Evolutionary conservation across 2,797 vertebrate species (phyloP), one percentile per base, ranked within the genome.

Genomic region (Cuculus canorus): DNA sequence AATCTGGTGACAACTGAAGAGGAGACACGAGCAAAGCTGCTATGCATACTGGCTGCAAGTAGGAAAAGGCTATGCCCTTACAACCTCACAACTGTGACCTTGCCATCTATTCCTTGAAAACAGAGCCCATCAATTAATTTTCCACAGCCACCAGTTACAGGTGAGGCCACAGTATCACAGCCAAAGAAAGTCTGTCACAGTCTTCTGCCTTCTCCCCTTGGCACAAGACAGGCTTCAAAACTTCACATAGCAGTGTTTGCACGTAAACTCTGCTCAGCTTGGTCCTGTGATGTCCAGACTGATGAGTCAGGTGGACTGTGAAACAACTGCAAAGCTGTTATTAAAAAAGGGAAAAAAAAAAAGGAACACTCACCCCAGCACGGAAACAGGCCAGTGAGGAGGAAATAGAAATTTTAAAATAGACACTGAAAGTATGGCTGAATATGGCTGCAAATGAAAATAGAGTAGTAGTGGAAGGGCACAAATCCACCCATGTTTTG

Each of bases 371-470:
- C 11, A 87, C 7, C 41, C 60, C 52, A 92, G 82, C 43, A 82
- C 0, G 0, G 75, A 87, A 93, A 80, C 47, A 91, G 83, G 27
- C 25, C 45, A 35, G 39, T 47, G 25, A 22, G 47, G 53, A 80
- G 68, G 71, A 91, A 95, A 79, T 43, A 28, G 12, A 76, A 47
- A 64, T 77, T 93, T 92, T 84, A 89, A 95, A 39, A 84, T 7
- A 93, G 80, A 70, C 69, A 53, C 10, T 11, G 24, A 52, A 77
- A 77, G 56, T 70, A 63, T 80, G 76, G 75, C 82, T 82, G 88
- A 91, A 70, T 64, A 87, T 82, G 69, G 65, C 69, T 91, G 69
- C 70, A 92, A 85, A 75, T 83, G 72, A 91, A 88, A 96, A 73
- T 52, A 78, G 47, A 82, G 35, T 16, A 50, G 63, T 80, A 37